Conservation (phyloP, 1,140 invertebrate species). For the Drosophila neocordata region DNA sequence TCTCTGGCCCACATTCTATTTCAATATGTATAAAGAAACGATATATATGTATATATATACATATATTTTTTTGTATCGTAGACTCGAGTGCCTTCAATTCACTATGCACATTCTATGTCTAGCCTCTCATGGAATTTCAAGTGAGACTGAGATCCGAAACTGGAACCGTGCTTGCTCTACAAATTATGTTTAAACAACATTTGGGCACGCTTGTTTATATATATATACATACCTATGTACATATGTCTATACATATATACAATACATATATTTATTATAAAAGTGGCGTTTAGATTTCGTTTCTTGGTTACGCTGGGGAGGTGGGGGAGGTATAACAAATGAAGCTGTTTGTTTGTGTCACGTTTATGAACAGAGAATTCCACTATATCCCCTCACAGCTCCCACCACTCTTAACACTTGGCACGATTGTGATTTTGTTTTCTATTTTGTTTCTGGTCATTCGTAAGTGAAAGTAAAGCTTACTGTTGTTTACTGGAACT, state of each 20-base stretch:
- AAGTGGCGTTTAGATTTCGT: no score
- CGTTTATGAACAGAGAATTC: slow-evolving; percentile 62
- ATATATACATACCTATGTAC: neutral
- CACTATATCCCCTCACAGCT: neutral
- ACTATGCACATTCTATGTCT: slow-evolving; percentile 50
- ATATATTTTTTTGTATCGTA: slow-evolving; percentile 31
- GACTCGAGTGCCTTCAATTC: slow-evolving; percentile 41
- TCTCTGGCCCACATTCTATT: slow-evolving; percentile 7
- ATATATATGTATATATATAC: neutral
- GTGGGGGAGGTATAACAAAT: slow-evolving; percentile 51
- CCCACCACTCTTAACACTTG: slow-evolving; percentile 5
- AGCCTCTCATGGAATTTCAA: slow-evolving; percentile 39
- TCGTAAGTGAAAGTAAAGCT: slow-evolving; percentile 72
- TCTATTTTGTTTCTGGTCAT: slow-evolving; percentile 73
- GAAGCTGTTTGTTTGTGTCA: slow-evolving; percentile 71
- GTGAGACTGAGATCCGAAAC: slow-evolving; percentile 17
- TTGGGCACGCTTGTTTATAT: slow-evolving; percentile 61
- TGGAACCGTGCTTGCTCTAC: slow-evolving; percentile 29
- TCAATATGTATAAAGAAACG: neutral
- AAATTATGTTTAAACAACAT: slow-evolving; percentile 68
- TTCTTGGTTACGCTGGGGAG: no score
- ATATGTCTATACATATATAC: no score
- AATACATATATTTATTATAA: no score
- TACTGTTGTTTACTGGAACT: no score
- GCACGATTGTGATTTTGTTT: slow-evolving; percentile 61